Percentiles rank a stretch among this genome's conserved stretches.
These are phyloP conservation scores for Zoroaster sp. DNA, from an alignment of 53 echinoderm and acorn worm species.

Conservation along the genomic window DNA sequence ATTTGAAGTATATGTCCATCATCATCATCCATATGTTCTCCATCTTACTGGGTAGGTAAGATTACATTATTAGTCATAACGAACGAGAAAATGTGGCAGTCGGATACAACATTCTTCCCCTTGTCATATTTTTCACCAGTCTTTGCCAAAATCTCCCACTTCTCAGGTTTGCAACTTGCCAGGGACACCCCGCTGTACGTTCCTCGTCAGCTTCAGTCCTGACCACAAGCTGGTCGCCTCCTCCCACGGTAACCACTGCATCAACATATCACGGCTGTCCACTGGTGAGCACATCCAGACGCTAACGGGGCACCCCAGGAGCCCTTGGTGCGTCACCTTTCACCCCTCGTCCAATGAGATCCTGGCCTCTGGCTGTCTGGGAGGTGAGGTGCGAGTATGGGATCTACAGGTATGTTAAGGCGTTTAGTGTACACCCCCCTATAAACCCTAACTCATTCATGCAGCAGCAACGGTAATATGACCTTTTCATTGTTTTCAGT, in stretches of 20 bases:
- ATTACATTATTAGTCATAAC: no score
- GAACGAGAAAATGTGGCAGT: no score
- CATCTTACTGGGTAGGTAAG: no score
- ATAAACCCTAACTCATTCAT: no score
- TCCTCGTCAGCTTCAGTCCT: slow-evolving; percentile 87
- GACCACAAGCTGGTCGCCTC: slow-evolving; percentile 89
- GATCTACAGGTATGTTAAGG: slow-evolving; percentile 80
- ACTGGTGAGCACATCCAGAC: slow-evolving; percentile 83
- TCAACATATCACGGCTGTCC: slow-evolving; percentile 77
- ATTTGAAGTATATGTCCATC: no score
- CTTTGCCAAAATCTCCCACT: no score
- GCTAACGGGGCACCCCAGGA: slow-evolving; percentile 88
- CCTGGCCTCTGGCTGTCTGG: slow-evolving; percentile 93
- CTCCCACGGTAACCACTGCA: slow-evolving; percentile 89
- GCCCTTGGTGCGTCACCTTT: slow-evolving; percentile 94
- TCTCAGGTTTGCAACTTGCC: slow-evolving; percentile 65
- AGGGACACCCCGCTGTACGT: slow-evolving; percentile 75
- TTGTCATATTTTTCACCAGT: no score
- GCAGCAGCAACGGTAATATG: no score
- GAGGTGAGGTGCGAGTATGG: slow-evolving; percentile 96
- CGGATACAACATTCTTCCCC: no score
- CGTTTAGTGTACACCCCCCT: no score
- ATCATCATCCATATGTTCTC: no score
- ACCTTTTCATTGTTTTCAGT: no score
- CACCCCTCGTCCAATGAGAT: slow-evolving; percentile 95